Evolutionary conservation across 2,797 vertebrate genomes (phyloP).

Genomic region (Sebastes reedi): DNA sequence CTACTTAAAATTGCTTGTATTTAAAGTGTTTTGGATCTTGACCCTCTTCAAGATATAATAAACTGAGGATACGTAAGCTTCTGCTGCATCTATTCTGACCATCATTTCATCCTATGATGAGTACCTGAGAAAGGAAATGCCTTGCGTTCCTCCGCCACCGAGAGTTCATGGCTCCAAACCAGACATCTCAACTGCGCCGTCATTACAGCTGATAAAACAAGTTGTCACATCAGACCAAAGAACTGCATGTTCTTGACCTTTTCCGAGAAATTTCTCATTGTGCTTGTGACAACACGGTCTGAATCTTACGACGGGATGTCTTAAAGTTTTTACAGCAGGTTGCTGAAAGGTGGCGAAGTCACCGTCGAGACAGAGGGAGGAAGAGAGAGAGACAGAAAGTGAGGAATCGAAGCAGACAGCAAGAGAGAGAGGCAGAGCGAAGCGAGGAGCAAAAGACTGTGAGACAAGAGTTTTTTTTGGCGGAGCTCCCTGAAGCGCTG

Average conservation of each 20-base stretch:
- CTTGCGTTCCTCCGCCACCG: not conserved
- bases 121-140: not conserved
- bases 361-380: not conserved
- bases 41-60: no score
- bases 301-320: not conserved
- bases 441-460: not conserved
- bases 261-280: not conserved
- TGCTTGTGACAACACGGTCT: not conserved
- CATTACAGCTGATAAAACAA: not conserved
- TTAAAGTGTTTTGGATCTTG: no score
- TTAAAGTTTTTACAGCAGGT: not conserved
- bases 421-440: slow-evolving; percentile 11
- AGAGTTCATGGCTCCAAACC: not conserved
- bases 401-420: slow-evolving; percentile 39
- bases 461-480: slow-evolving; percentile 40
- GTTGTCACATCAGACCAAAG: not conserved
- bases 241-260: not conserved
- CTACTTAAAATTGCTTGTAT: not conserved
- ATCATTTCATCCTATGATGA: not conserved
- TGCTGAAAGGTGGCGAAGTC: not conserved
- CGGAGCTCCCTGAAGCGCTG: slow-evolving; percentile 33
- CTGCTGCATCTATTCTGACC: not conserved
- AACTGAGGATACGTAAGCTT: not conserved
- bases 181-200: not conserved
- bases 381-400: not conserved